Evolutionary conservation across 2,888 invertebrate genomes (phyloP).

Genomic region (Apotomis turbidana): DNA sequence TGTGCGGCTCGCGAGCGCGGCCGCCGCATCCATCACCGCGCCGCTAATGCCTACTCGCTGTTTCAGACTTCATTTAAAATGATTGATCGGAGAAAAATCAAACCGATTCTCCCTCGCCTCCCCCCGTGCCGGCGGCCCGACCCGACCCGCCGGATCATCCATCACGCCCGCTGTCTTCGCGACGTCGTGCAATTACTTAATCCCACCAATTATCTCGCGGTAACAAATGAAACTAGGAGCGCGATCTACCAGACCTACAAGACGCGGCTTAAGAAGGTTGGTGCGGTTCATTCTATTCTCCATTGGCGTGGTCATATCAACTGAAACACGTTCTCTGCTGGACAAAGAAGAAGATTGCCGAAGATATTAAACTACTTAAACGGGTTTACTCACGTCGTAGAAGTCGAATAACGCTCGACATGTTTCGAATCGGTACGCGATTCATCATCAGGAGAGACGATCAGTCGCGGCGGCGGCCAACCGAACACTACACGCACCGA

Average conservation of each 20-base stretch:
- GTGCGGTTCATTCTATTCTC: too few relatives aligned
- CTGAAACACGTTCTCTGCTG: too few relatives aligned
- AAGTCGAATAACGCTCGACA: too few relatives aligned
- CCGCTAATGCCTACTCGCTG: slow-evolving; percentile 16
- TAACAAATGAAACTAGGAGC: slow-evolving; percentile 13
- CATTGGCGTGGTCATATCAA: too few relatives aligned
- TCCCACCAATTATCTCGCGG: slow-evolving; percentile 35
- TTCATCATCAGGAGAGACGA: too few relatives aligned
- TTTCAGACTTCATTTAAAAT: slow-evolving; percentile 38
- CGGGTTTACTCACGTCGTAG: too few relatives aligned
- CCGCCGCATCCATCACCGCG: slow-evolving; percentile 22
- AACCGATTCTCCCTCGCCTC: slow-evolving; percentile 16
- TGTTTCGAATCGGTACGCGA: too few relatives aligned
- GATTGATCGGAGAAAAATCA: slow-evolving; percentile 40
- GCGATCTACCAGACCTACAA: slow-evolving; percentile 7
- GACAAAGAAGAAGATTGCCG: too few relatives aligned
- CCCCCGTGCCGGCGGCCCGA: background rate
- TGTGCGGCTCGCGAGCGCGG: background rate
- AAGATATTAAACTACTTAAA: too few relatives aligned
- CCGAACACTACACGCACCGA: too few relatives aligned
- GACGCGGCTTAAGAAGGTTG: background rate
- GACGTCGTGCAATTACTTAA: slow-evolving; percentile 39
- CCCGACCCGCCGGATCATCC: slow-evolving; percentile 13
- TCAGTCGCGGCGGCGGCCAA: too few relatives aligned
- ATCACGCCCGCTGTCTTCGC: slow-evolving; percentile 35